Base-by-base conservation (phyloP, 2,113 vertebrate genomes). In the Percopsis transmontana region DNA sequence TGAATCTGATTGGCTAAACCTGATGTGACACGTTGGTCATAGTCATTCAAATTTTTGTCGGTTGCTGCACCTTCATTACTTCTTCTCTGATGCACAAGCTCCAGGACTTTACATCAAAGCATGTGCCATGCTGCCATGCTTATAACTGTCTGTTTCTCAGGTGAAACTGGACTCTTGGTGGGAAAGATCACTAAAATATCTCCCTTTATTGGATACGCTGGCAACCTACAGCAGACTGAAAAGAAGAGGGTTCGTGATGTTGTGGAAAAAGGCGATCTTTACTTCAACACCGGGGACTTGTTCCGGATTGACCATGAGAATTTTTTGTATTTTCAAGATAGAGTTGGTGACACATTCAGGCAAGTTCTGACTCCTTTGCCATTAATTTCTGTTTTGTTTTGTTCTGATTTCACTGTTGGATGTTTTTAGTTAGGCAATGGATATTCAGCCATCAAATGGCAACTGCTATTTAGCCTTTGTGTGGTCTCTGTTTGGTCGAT, bases 301-400 rank as follows among this genome's bases (percentile, higher is more conserved):
- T 80, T 99, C 14, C 50, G 79, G 50, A 47, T 92, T 1, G 97
- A 99, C 80, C 3, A 6, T 0, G 79, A 97, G 0, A 85, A 86
- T 0, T 99, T 98, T 80, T 0, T 98, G 10, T 99, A 97, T 82
- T 99, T 98, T 79, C 92, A 93, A 12, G 97, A 99, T 80, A 92
- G 96, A 0, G 92, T 97, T 0, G 96, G 97, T 0, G 96, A 98
- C 81, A 98, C 97, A 0, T 99, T 96, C 90, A 94, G 97, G 97
- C 92, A 45, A 76, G 85, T 42, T 39, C 14, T 2, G 9, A 3
- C 1, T 27, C 52, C 13, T 53, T 0, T 45, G 33, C 14, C 13
- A 15, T 50, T 4, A 8, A 51, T 40, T 2, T 41, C 15, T 38
- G 10, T 21, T n/a, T 42, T 9, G 1, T 5, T 13, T n/a, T 18